A percentile compares a stretch with the other conserved stretches of the same genome.
Conservation (phyloP, 1,140 invertebrate species). For the Pseudomyrmex dendroicus region DNA sequence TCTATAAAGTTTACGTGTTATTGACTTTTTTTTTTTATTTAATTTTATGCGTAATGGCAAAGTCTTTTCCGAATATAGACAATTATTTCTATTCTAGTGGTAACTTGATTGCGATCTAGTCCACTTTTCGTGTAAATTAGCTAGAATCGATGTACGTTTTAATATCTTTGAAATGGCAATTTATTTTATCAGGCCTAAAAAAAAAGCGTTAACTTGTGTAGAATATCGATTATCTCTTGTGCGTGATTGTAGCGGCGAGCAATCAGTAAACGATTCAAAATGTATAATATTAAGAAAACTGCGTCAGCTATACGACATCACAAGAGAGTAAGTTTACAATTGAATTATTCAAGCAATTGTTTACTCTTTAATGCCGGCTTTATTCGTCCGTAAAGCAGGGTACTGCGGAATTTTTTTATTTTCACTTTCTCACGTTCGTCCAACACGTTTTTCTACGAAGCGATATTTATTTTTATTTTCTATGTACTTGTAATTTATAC, state of each 20-base stretch:
- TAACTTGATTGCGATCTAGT: conserved; percentile 28
- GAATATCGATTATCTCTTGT: conserved; percentile 22
- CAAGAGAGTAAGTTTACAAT: conserved; percentile 10
- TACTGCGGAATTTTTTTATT: conserved; percentile 45
- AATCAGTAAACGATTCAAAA: conserved; percentile 27
- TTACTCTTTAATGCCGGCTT: conserved; percentile 45
- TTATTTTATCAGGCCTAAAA: conserved; percentile 52
- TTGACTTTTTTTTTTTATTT: neutral
- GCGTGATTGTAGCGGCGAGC: neutral
- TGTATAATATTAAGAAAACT: conserved; percentile 1
- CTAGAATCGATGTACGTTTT: conserved; percentile 1
- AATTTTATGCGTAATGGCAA: neutral
- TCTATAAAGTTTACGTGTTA: neutral
- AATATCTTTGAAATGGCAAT: conserved; percentile 9
- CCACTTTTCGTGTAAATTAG: conserved; percentile 31
- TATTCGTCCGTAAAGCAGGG: conserved; percentile 42
- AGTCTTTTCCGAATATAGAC: conserved; percentile 15
- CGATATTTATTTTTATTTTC: conserved; percentile 36
- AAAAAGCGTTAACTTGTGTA: neutral
- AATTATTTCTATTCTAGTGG: neutral
- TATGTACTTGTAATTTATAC: conserved; percentile 38
- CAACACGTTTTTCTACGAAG: conserved; percentile 42
- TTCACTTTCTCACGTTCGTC: conserved; percentile 20
- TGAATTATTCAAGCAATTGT: conserved; percentile 23
- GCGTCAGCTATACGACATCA: neutral